These are phyloP conservation scores for Hydrochoerus hydrochaeris DNA, from an alignment of 2,113 vertebrate species.

Conservation along the genomic window DNA sequence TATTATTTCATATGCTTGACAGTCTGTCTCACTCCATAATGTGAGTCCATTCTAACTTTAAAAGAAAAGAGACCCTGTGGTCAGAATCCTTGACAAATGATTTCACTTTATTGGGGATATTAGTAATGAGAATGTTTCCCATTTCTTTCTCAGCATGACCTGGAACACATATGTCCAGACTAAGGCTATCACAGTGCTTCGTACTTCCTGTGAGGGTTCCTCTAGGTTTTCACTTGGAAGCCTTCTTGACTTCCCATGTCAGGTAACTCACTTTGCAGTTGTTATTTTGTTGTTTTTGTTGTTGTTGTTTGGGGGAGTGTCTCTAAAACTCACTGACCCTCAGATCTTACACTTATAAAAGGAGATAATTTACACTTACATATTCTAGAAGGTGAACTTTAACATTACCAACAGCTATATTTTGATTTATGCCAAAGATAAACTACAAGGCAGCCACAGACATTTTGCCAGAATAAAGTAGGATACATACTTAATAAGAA, in stretches of 20 bases:
- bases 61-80: background rate
- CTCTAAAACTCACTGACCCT: background rate
- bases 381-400: background rate
- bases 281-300: background rate
- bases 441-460: background rate
- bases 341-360: slow-evolving; percentile 14
- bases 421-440: slow-evolving; percentile 1
- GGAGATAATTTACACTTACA: background rate
- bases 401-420: background rate
- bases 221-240: background rate
- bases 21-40: background rate
- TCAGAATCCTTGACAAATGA: background rate
- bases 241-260: background rate
- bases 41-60: background rate
- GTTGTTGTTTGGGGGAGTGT: background rate
- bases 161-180: background rate
- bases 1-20: background rate
- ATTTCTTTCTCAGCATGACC: background rate
- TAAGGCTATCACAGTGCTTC: background rate
- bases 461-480: background rate
- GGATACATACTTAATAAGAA: slow-evolving; percentile 92
- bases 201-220: background rate
- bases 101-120: background rate
- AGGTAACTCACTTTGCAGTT: background rate
- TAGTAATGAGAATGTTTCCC: background rate